Conservation (phyloP, 1,140 invertebrate genomes). For the Holcopasites calliopsidis region DNA sequence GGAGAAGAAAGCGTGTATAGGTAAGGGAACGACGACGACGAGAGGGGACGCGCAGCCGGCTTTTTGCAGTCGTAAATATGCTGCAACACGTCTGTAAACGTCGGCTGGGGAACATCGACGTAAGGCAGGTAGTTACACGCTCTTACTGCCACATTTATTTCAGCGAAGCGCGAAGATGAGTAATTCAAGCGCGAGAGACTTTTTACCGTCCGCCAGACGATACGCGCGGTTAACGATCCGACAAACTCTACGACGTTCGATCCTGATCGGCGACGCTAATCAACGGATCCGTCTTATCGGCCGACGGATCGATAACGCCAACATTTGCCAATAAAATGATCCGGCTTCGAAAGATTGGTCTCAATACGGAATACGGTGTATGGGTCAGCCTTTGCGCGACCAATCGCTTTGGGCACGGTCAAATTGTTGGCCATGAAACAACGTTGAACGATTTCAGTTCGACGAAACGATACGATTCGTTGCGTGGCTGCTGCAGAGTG, state of each 20-base stretch:
- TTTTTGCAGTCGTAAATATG: slow-evolving; percentile 29
- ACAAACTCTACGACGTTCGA: neutral
- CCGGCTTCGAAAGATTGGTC: slow-evolving; percentile 15
- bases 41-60: neutral
- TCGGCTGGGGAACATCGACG: neutral
- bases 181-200: neutral
- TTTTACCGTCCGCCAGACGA: neutral
- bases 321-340: slow-evolving; percentile 27
- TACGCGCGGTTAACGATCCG: slow-evolving; percentile 9
- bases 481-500: no score
- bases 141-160: slow-evolving; percentile 8
- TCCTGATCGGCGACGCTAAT: slow-evolving; percentile 7
- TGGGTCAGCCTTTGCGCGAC: neutral
- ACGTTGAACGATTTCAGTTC: no score
- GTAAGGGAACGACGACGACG: neutral
- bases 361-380: neutral
- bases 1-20: no score
- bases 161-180: neutral
- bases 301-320: neutral
- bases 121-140: slow-evolving; percentile 30
- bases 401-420: neutral
- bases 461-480: no score
- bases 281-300: slow-evolving; percentile 2
- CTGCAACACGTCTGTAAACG: slow-evolving; percentile 7
- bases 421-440: no score